phyloP scores from a whole-genome alignment of 2,888 invertebrate genomes.

The Hyalella azteca region DNA sequence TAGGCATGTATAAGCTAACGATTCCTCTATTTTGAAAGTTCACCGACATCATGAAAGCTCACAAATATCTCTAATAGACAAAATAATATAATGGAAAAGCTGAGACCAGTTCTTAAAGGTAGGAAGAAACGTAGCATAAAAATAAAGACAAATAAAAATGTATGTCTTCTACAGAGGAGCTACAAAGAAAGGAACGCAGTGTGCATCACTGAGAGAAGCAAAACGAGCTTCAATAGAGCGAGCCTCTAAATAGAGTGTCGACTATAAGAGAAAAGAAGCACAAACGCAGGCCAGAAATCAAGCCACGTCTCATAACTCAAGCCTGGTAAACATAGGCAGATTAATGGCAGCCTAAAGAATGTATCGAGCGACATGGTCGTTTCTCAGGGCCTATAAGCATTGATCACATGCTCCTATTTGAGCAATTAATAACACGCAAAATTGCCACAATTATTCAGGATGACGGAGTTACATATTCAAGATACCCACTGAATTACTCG shows the following conservation, averaged over 20 bases:
- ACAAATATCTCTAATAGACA: not conserved
- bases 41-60: too few relatives aligned
- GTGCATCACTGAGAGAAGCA: too few relatives aligned
- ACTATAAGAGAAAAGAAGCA: not conserved
- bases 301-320: constrained; percentile 7
- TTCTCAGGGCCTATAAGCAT: not conserved
- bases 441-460: not conserved
- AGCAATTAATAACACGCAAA: not conserved
- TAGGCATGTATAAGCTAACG: too few relatives aligned
- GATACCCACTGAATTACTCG: too few relatives aligned
- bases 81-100: not conserved
- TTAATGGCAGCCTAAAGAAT: constrained; percentile 27
- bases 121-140: not conserved
- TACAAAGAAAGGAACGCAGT: too few relatives aligned
- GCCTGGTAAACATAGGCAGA: constrained; percentile 5
- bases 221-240: constrained; percentile 3
- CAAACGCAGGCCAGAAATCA: constrained; percentile 10
- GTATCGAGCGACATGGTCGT: not conserved
- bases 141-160: not conserved
- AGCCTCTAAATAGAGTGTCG: not conserved
- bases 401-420: not conserved
- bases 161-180: too few relatives aligned
- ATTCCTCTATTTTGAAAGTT: too few relatives aligned
- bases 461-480: not conserved
- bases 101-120: not conserved